phyloP scores from a whole-genome alignment of 2,888 invertebrate species.

The Nomada lathburiana region DNA sequence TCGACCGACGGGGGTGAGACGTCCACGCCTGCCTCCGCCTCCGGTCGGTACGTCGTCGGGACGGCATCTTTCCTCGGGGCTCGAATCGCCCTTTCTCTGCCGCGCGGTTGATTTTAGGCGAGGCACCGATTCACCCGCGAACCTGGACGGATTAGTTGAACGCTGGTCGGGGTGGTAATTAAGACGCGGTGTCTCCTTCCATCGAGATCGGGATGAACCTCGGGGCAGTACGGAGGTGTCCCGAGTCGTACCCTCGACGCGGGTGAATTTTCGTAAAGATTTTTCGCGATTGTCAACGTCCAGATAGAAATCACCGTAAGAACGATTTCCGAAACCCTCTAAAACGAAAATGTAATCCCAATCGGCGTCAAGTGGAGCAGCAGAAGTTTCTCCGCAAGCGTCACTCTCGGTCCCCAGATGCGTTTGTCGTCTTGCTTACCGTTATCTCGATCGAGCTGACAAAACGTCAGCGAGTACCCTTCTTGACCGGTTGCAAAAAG shows the following conservation, averaged over 20 bases:
- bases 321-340: too few species aligned
- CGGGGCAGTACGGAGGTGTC: too few species aligned
- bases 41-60: slow-evolving; percentile 14
- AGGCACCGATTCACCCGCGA: background rate
- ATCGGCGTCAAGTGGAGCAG: background rate
- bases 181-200: too few species aligned
- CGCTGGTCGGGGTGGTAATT: too few species aligned
- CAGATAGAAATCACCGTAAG: too few species aligned
- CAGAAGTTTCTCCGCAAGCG: slow-evolving; percentile 37
- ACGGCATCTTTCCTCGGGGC: slow-evolving; percentile 8
- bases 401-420: slow-evolving; percentile 31
- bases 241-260: too few species aligned
- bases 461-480: slow-evolving; percentile 70
- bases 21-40: slow-evolving; percentile 32
- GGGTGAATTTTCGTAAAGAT: too few species aligned
- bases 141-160: too few species aligned
- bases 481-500: slow-evolving; percentile 63
- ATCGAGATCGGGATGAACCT: too few species aligned
- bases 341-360: background rate
- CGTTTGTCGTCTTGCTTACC: slow-evolving; percentile 54
- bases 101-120: background rate
- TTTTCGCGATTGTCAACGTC: too few species aligned
- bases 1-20: slow-evolving; percentile 53
- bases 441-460: slow-evolving; percentile 69
- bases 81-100: background rate